Evolutionary conservation across 1,140 invertebrate genomes (phyloP), one percentile per base, ranked within the genome.

Genomic region (Drosophila mojavensis): DNA sequence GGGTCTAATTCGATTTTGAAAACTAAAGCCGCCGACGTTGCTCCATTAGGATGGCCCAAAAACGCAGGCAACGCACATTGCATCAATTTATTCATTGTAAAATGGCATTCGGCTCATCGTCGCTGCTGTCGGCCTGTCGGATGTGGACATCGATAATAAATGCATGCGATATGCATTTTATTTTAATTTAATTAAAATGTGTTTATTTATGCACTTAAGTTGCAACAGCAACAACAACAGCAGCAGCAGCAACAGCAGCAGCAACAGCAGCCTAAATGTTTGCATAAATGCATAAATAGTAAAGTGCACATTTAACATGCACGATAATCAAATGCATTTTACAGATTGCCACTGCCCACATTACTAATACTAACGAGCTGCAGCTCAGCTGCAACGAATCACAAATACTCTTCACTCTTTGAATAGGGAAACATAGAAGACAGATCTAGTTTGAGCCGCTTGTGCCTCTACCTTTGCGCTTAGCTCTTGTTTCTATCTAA

Each of bases 1-100:
- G 83, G 82, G 82, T 79, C 82, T 88, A 86, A 86, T 86, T 86
- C 75, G 79, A 82, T 86, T n/a, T 82, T 65, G 51, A 66, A 60
- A 84, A 75, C 78, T 81, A 72, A 79, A 78, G 78, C 81, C 86
- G 76, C 43, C 43, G 1, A 36, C 7, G 33, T 36, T 3, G 33
- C 7, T 6, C 33, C 33, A 36, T 11, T 33, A 17, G 36, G 13
- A 33, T 54, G 71, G 36, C 10, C 47, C 50, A 17, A 70, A 70
- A 60, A 65, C 55, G 56, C 59, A 54, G 53, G 56, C 64, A 62
- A 69, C 51, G 67, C 66, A 81, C 59, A 67, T 77, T 50, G 59
- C 81, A 84, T 73, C 76, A 85, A 86, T 86, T 86, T 79, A 86
- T 85, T 61, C 67, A 73, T 48, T 66, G 51, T 67, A 73, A 79